These are phyloP conservation scores for Leptinotarsa rubiginosa DNA, from an alignment of 2,888 invertebrate genomes.

Conservation along the genomic window DNA sequence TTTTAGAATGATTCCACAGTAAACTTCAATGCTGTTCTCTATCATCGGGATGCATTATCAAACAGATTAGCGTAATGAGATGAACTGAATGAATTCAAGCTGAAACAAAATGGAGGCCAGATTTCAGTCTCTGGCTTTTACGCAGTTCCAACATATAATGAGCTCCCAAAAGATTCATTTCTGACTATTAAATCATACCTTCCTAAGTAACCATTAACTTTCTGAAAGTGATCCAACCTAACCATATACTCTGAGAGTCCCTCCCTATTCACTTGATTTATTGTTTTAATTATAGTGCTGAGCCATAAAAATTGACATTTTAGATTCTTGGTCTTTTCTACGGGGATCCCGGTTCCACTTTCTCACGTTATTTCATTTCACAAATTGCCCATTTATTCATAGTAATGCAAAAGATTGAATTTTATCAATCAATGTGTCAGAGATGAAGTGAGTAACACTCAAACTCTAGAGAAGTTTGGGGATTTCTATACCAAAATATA, in stretches of 20 bases:
- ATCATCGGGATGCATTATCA: too few relatives aligned
- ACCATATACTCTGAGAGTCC: conserved; percentile 8
- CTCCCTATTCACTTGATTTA: conserved; percentile 28
- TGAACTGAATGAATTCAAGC: too few relatives aligned
- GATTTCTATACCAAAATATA: neutral
- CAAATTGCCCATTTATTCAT: neutral
- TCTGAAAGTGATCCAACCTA: conserved; percentile 1
- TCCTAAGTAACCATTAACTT: conserved; percentile 3
- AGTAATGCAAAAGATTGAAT: neutral
- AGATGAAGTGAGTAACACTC: neutral
- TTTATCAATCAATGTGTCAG: neutral
- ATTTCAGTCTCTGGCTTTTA: neutral
- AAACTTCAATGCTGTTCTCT: too few relatives aligned
- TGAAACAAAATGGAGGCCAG: too few relatives aligned
- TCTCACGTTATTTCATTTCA: neutral
- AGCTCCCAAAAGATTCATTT: neutral
- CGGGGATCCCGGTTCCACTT: neutral
- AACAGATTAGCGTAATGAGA: too few relatives aligned
- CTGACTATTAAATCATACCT: conserved; percentile 10
- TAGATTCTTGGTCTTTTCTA: neutral
- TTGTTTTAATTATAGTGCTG: conserved; percentile 35
- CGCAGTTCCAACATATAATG: neutral
- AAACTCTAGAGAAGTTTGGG: too few relatives aligned
- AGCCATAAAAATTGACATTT: conserved; percentile 38
- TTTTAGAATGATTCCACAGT: too few relatives aligned